Base-by-base conservation (phyloP, 2,888 invertebrate species). In the Luffia ferchaultella region DNA sequence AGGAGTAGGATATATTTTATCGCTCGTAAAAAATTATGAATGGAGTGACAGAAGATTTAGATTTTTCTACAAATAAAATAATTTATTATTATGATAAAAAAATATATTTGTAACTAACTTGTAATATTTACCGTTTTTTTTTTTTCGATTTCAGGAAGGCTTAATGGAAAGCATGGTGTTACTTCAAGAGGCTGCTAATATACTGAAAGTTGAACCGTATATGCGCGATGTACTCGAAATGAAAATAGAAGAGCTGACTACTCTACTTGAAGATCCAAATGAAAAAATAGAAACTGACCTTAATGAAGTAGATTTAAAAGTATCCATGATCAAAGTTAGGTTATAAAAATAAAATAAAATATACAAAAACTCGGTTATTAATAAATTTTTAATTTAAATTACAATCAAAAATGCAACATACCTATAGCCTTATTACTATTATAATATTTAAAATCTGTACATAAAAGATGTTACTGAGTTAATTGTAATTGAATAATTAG, bases 131-230 rank as follows among this genome's bases (percentile, higher is more conserved):
- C 2, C 5, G 7, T 49, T 20, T 3, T 43, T 16, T 43, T 43
- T 30, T 30, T 51, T 55, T 45, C 55, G 45, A 18, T 65, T 73
- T 16, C 68, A 89, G 86, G 86, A 84, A 51, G 80, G 85, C 57
- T 63, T 89, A 1, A 77, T 76, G 67, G 85, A 88, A 59, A 84
- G 87, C 42, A 77, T 87, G 70, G 68, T 70, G 1, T 59, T 88
- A 45, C 70, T 90, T 0, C 83, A 86, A 63, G 89, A 90, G 68
- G 88, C 89, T 0, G 68, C 83, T 1, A 82, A 85, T 50, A 89
- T 90, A 47, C 68, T 90, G 46, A 75, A 75, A 59, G 71, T 86
- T 12, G 90, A 90, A 58, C 85, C 88, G 0, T 85, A 87, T 49
- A 86, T 88, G 86, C 75, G 82, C 53, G 75, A 78, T 15, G 62